Evolutionary conservation across 2,888 invertebrate species (phyloP).

Genomic region (Spodoptera littoralis): DNA sequence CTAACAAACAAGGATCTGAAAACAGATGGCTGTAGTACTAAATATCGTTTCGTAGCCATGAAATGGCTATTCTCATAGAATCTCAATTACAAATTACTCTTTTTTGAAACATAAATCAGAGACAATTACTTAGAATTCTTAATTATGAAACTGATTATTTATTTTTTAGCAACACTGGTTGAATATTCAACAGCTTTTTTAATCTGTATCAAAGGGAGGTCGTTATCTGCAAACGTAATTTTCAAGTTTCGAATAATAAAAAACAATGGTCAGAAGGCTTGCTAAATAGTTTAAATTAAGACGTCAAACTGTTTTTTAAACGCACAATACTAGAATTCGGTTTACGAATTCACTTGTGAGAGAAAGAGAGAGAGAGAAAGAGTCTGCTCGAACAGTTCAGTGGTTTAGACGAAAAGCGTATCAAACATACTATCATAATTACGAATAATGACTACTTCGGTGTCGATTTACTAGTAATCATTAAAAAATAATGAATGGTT

Average conservation of each 20-base stretch:
- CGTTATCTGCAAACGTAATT: slow-evolving; percentile 14
- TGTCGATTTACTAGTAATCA: too few species aligned
- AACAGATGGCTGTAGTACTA: slow-evolving; percentile 3
- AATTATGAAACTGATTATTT: slow-evolving; percentile 47
- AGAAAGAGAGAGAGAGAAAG: too few species aligned
- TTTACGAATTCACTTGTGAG: too few species aligned
- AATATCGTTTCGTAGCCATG: slow-evolving; percentile 22
- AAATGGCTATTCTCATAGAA: slow-evolving; percentile 11
- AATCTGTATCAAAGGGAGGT: slow-evolving; percentile 26
- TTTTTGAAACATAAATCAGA: slow-evolving; percentile 43
- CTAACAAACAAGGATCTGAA: not conserved
- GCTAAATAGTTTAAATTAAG: too few species aligned
- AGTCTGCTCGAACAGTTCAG: too few species aligned
- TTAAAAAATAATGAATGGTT: too few species aligned
- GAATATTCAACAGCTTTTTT: slow-evolving; percentile 25
- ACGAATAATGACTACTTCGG: too few species aligned
- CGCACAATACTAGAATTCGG: too few species aligned
- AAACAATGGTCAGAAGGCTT: not conserved
- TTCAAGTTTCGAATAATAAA: slow-evolving; percentile 21
- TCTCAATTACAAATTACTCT: slow-evolving; percentile 23
- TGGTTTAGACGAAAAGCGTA: too few species aligned
- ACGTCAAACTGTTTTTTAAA: too few species aligned
- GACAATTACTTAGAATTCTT: slow-evolving; percentile 24
- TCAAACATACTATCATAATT: too few species aligned
- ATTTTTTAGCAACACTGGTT: slow-evolving; percentile 27